Percentiles rank a stretch among this genome's conserved stretches.
These are phyloP conservation scores for Macropis europaea DNA, from an alignment of 2,888 invertebrate genomes.

Conservation along the genomic window DNA sequence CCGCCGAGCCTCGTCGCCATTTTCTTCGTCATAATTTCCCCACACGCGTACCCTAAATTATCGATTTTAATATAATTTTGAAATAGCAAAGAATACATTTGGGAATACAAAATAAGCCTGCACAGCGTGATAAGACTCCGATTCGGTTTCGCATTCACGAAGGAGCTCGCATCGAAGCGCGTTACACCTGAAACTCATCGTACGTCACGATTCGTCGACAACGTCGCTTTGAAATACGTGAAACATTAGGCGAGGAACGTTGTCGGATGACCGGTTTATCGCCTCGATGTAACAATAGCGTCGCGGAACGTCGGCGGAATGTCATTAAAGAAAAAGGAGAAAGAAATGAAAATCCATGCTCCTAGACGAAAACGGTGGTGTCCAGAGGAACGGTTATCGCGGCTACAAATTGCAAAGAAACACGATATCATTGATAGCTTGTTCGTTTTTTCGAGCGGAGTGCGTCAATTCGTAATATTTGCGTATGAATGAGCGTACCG, in stretches of 20 bases:
- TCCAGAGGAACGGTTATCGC: not conserved
- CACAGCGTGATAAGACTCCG: not conserved
- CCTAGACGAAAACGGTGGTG: not conserved
- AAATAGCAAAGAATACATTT: not conserved
- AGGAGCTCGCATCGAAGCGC: no score
- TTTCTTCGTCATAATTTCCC: slow-evolving; percentile 53
- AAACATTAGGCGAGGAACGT: slow-evolving; percentile 10
- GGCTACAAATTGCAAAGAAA: slow-evolving; percentile 54
- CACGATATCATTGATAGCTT: slow-evolving; percentile 66
- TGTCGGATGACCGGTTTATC: not conserved
- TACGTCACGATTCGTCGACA: slow-evolving; percentile 20
- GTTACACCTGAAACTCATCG: slow-evolving; percentile 26
- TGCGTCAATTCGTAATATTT: slow-evolving; percentile 71
- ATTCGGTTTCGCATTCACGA: slow-evolving; percentile 48
- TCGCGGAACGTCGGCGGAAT: not conserved
- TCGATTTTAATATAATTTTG: no score
- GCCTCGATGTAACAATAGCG: not conserved
- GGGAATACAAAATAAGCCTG: not conserved
- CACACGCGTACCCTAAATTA: slow-evolving; percentile 4
- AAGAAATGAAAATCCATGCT: not conserved
- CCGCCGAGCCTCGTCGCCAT: slow-evolving; percentile 34
- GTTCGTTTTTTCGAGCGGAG: slow-evolving; percentile 38
- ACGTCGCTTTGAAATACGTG: not conserved
- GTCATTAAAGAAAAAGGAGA: not conserved
- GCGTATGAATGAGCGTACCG: slow-evolving; percentile 71